Evolutionary conservation across 2,113 vertebrate genomes (phyloP), one percentile per base, ranked within the genome.

Genomic region (Peromyscus polionotus): DNA sequence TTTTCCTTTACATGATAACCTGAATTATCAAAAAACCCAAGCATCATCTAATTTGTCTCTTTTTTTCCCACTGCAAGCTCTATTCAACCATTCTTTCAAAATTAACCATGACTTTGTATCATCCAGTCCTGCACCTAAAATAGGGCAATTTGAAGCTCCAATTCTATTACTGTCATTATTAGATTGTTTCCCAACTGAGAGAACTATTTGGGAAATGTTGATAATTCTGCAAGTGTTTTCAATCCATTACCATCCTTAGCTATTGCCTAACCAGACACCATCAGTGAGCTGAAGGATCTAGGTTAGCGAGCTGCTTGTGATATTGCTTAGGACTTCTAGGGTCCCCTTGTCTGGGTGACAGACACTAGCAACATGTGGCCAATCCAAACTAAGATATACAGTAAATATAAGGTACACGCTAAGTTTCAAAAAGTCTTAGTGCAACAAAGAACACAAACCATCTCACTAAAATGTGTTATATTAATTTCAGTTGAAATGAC

Each of bases 21-120:
- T 83, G 45, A 89, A 54, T 97, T 67, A 61, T 57, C 75, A 67
- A 93, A 77, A 90, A n/a, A 22, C 16, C 28, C 54, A 54, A 73
- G 17, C 33, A 75, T 65, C 63, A 36, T 17, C 61, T 77, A 88
- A 75, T 85, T 57, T 67, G 72, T 63, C 36, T n/a, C 36, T 13
- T 73, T 14, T 61, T 93, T 90, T 17, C 33, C 73, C 39, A 42
- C 45, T 26, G 12, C 76, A 73, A 61, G 8, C 2, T 81, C 28
- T 92, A 36, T 91, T 75, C 57, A 61, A 42, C 26, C 19, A 80
- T 39, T 54, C 77, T 83, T 93, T 96, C 72, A 84, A 88, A 88
- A 33, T 48, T 93, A 97, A 67, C 17, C 0, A 7, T 65, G 54
- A 79, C 33, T 91, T 86, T 65, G 65, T 42, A 63, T 68, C 70